Percentiles rank a stretch among this genome's conserved stretches.
These are phyloP conservation scores for Amphimedon queenslandica DNA, from an alignment of 37 sponge, comb jelly and placozoan species.

Conservation along the genomic window DNA sequence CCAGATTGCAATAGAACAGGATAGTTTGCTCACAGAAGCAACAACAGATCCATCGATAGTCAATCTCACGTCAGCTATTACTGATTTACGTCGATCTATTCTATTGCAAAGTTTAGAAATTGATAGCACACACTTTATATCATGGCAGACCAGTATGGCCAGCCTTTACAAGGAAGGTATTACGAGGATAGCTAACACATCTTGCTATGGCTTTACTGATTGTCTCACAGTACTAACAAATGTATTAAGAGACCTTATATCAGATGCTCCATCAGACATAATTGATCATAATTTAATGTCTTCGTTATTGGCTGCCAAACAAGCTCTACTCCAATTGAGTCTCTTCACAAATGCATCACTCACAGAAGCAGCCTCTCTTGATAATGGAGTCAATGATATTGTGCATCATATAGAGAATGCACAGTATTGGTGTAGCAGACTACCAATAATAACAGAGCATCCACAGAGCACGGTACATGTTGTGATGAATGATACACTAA, in stretches of 20 bases:
- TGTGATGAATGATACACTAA: not conserved
- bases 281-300: not conserved
- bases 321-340: not conserved
- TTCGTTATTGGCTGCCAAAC: not conserved
- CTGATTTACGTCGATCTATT: too few relatives aligned
- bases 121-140: not conserved
- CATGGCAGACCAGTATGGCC: not conserved
- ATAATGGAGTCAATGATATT: not conserved
- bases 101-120: not conserved
- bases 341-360: not conserved
- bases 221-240: not conserved
- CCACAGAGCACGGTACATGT: constrained; percentile 5
- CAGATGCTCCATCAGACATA: not conserved
- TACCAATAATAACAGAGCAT: constrained; percentile 10
- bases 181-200: not conserved
- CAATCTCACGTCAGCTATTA: too few relatives aligned
- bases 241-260: not conserved
- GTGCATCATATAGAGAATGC: not conserved
- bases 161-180: too few relatives aligned
- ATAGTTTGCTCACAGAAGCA: too few relatives aligned
- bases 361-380: not conserved
- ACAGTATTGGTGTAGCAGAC: constrained; percentile 26
- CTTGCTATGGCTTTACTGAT: not conserved
- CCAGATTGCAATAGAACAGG: too few relatives aligned
- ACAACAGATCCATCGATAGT: too few relatives aligned